A percentile compares a stretch with the other conserved stretches of the same genome.
These are phyloP conservation scores for Melanotaenia trifasciata DNA, from an alignment of 2,797 vertebrate species.

Conservation along the genomic window DNA sequence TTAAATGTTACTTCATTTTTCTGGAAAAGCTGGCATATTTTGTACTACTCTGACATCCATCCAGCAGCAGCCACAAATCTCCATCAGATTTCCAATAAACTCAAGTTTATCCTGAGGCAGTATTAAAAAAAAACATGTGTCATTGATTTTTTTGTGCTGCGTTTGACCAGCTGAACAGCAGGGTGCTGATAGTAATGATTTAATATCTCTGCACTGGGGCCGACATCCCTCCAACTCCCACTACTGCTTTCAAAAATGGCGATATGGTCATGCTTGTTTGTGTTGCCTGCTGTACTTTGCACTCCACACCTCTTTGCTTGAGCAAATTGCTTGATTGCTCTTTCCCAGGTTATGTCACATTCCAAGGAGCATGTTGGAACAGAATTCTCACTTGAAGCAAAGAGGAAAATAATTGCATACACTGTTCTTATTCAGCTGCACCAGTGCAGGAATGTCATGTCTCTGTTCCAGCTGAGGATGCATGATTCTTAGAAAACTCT, in stretches of 20 bases:
- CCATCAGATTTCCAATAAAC: not conserved
- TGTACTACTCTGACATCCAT: not conserved
- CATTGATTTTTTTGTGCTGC: conserved; percentile 34
- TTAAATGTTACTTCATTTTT: not conserved
- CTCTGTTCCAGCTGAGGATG: conserved; percentile 15
- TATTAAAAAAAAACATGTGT: conserved; percentile 27
- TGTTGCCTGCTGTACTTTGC: not conserved
- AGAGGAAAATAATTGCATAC: conserved; percentile 14
- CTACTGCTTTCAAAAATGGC: not conserved
- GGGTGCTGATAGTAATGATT: conserved; percentile 19
- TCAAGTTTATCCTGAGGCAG: conserved; percentile 26
- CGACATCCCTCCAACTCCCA: conserved; percentile 8
- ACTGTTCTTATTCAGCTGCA: conserved; percentile 9
- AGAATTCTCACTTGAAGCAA: conserved; percentile 45
- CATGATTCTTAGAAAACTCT: not conserved
- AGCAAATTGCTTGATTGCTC: conserved; percentile 16
- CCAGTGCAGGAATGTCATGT: conserved; percentile 22
- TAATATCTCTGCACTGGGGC: not conserved
- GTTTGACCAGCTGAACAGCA: conserved; percentile 29
- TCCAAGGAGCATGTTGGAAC: conserved; percentile 77
- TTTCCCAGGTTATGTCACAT: conserved; percentile 76
- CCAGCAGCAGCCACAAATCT: not conserved
- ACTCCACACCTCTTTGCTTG: not conserved
- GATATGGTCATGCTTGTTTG: not conserved
- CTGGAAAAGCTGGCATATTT: not conserved